Conservation (phyloP, 2,113 vertebrate species). For the Tinamus guttatus region DNA sequence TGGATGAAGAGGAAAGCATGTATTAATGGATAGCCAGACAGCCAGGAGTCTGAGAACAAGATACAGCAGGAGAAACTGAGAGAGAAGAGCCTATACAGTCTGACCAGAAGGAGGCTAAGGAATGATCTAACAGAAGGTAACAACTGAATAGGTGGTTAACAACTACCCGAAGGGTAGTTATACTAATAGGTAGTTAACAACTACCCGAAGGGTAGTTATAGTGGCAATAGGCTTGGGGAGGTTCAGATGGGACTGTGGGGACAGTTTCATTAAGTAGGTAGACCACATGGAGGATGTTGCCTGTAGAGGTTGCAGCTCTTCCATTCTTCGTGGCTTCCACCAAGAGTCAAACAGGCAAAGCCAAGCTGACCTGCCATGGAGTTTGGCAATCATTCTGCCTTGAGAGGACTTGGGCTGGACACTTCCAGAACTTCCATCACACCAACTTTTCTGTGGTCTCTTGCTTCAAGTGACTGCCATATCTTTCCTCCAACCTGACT, state of each 20-base stretch:
- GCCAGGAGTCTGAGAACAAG: background rate
- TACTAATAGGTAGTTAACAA: background rate
- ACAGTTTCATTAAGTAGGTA: background rate
- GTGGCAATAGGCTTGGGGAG: background rate
- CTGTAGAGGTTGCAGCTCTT: background rate
- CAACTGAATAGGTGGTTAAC: background rate
- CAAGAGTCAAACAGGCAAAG: background rate
- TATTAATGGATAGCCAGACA: background rate
- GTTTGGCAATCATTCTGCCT: background rate
- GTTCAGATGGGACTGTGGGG: background rate
- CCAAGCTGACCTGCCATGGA: background rate
- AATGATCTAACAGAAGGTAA: background rate
- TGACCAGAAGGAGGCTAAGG: background rate
- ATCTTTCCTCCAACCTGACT: background rate
- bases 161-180: background rate
- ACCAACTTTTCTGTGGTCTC: background rate
- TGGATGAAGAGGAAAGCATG: background rate
- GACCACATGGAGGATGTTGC: background rate
- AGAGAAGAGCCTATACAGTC: background rate
- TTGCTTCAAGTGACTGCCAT: background rate
- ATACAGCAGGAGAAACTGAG: background rate
- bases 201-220: background rate
- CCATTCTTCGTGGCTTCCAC: background rate
- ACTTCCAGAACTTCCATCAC: background rate
- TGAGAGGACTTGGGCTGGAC: background rate